phyloP scores from a whole-genome alignment of 2,797 vertebrate species.

The Clamator glandarius region DNA sequence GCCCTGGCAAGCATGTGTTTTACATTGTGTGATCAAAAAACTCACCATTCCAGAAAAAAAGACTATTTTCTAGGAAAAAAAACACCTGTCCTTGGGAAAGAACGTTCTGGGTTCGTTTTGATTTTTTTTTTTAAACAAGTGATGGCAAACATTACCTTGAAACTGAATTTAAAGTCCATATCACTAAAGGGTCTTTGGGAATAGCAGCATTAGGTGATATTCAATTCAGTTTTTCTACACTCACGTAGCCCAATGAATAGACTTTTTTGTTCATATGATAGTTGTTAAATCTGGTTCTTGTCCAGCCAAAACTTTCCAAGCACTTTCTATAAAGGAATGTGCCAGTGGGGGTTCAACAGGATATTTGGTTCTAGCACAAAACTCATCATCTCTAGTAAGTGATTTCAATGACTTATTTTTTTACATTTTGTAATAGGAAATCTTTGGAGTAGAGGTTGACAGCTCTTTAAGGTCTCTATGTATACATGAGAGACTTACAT shows the following conservation, averaged over 20 bases:
- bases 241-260: background rate
- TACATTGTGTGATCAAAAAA: background rate
- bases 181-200: background rate
- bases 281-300: background rate
- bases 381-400: background rate
- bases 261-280: background rate
- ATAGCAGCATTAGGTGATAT: background rate
- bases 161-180: background rate
- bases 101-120: background rate
- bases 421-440: background rate
- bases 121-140: background rate
- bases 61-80: background rate
- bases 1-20: background rate
- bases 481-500: background rate
- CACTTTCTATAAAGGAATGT: background rate
- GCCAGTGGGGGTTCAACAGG: fast-evolving
- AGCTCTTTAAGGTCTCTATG: background rate
- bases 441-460: background rate
- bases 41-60: background rate
- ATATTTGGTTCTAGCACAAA: background rate
- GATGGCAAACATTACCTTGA: background rate
- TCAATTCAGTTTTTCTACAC: background rate
- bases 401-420: background rate
- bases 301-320: background rate
- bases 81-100: background rate